Conservation (phyloP, 2,888 invertebrate species). For the Thelaira solivaga region DNA sequence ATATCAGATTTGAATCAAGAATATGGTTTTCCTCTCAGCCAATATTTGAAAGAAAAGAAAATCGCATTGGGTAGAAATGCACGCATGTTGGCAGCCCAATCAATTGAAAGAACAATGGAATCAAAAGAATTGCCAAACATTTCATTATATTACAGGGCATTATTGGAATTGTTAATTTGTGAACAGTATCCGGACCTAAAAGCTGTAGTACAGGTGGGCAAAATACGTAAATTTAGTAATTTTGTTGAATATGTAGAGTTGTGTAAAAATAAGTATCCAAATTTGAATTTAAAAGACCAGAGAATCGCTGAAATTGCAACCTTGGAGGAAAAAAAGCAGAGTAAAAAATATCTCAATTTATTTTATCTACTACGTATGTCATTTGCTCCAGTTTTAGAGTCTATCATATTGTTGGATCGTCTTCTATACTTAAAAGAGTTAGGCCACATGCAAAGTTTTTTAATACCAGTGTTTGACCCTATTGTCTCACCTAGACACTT, state of each 20-base stretch:
- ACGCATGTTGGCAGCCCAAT: conserved; percentile 91
- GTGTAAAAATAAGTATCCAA: conserved; percentile 79
- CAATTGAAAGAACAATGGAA: conserved; percentile 83
- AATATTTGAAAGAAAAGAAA: conserved; percentile 78
- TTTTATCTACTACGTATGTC: conserved; percentile 88
- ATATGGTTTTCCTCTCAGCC: conserved; percentile 84
- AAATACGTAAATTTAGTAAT: conserved; percentile 80
- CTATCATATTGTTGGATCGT: conserved; percentile 89
- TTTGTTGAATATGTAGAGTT: conserved; percentile 85
- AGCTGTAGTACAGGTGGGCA: conserved; percentile 80
- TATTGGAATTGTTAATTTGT: conserved; percentile 83
- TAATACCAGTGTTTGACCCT: conserved; percentile 90
- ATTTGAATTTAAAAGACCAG: conserved; percentile 50
- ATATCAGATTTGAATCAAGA: conserved; percentile 69
- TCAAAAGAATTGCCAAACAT: conserved; percentile 80
- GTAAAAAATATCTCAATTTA: conserved; percentile 81
- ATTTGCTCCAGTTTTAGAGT: conserved; percentile 88
- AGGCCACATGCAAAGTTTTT: conserved; percentile 79
- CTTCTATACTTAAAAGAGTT: conserved; percentile 85
- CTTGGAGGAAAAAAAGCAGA: conserved; percentile 76
- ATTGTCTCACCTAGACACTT: conserved; percentile 85
- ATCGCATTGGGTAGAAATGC: conserved; percentile 84
- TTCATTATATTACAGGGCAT: conserved; percentile 86
- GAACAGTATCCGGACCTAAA: conserved; percentile 75
- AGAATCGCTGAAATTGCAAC: conserved; percentile 74